A percentile compares a stretch with the other conserved stretches of the same genome.
Conservation (phyloP, 2,797 vertebrate species). For the Erithacus rubecula region DNA sequence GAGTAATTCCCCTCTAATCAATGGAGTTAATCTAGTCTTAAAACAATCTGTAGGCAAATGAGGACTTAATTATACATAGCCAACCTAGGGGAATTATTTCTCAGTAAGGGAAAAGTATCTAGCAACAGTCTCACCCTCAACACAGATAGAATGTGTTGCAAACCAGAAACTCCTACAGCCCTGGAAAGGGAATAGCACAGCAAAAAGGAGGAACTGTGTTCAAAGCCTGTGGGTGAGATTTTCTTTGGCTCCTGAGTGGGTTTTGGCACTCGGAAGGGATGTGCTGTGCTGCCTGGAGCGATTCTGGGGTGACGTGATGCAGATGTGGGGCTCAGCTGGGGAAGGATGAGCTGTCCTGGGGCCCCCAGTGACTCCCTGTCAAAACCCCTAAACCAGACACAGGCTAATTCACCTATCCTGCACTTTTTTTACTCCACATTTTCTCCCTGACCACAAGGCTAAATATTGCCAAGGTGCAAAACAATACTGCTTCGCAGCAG, state of each 20-base stretch:
- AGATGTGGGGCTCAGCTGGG: background rate
- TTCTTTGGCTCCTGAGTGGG: background rate
- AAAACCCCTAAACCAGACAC: background rate
- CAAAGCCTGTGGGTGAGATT: slow-evolving; percentile 3
- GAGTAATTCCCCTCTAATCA: background rate
- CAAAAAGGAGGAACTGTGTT: background rate
- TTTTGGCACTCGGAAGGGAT: background rate
- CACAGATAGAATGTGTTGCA: background rate
- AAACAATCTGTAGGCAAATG: background rate
- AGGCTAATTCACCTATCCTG: background rate
- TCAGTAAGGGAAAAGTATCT: background rate
- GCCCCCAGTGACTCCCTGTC: background rate
- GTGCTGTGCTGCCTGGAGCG: background rate
- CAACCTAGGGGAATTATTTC: background rate
- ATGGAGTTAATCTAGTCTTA: background rate
- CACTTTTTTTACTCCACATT: background rate
- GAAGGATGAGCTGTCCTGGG: background rate
- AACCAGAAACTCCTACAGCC: background rate
- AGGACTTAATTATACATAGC: background rate
- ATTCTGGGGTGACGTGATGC: background rate
- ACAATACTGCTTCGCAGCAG: background rate
- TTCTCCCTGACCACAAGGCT: background rate
- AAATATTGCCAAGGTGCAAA: background rate
- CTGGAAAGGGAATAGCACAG: background rate
- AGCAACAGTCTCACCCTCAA: background rate